Percentiles rank a stretch among this genome's conserved stretches.
These are phyloP conservation scores for Oostethus manadensis DNA, from an alignment of 2,113 vertebrate species.

Conservation along the genomic window DNA sequence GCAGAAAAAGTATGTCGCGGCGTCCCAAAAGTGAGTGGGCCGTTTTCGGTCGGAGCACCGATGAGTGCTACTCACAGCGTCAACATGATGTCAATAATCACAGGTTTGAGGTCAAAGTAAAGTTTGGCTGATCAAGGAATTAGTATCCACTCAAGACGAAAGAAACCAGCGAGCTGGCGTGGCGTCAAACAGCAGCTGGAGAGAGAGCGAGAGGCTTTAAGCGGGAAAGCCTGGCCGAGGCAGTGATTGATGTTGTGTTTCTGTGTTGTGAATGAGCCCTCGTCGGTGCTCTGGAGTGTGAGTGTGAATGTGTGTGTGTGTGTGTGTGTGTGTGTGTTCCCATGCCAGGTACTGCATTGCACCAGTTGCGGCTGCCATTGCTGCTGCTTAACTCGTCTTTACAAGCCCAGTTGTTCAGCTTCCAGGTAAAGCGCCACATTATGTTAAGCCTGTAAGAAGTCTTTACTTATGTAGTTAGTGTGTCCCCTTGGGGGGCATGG, in stretches of 20 bases:
- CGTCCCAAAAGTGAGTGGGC: background rate
- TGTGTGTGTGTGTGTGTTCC: slow-evolving; percentile 12
- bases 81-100: background rate
- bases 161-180: slow-evolving; percentile 21
- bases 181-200: slow-evolving; percentile 40
- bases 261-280: slow-evolving; percentile 55
- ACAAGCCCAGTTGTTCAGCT: slow-evolving; percentile 7
- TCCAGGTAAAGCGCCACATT: slow-evolving; percentile 7
- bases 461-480: too few species aligned
- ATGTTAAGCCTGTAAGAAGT: background rate
- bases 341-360: slow-evolving; percentile 68
- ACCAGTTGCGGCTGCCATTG: slow-evolving; percentile 58
- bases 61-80: background rate
- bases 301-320: background rate
- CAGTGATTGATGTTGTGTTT: slow-evolving; percentile 63
- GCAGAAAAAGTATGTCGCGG: background rate
- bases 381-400: slow-evolving; percentile 33
- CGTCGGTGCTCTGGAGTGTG: slow-evolving; percentile 40
- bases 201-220: slow-evolving; percentile 15
- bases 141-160: slow-evolving; percentile 31
- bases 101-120: slow-evolving; percentile 6
- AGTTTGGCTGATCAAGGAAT: slow-evolving; percentile 25
- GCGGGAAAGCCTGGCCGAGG: slow-evolving; percentile 36
- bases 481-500: too few species aligned
- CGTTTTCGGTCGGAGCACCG: background rate